phyloP scores from a whole-genome alignment of 2,888 invertebrate genomes.

The Ceramica pisi region DNA sequence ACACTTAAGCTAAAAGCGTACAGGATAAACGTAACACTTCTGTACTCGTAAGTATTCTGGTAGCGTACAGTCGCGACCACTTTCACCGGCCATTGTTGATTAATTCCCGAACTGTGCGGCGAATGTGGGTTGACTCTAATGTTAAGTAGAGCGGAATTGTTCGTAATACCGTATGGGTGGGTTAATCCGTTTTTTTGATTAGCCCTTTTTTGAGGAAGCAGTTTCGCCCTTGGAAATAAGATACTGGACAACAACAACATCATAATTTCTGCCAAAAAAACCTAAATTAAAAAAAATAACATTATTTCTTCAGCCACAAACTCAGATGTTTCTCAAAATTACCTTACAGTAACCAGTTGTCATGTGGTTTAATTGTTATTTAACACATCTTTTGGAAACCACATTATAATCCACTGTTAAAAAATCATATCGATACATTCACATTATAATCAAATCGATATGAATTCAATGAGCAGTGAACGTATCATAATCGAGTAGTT shows the following conservation, averaged over 20 bases:
- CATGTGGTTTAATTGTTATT: background rate
- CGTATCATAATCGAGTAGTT: conserved; percentile 25
- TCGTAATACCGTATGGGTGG: conserved; percentile 19
- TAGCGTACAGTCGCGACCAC: conserved; percentile 68
- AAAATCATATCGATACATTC: no score
- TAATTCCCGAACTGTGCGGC: conserved; percentile 73
- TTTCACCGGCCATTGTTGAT: conserved; percentile 79
- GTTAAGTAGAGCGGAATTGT: conserved; percentile 58
- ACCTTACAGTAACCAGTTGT: no score
- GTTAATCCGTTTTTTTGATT: conserved; percentile 16
- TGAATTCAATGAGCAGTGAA: background rate
- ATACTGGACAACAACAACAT: no score
- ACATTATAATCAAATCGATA: background rate
- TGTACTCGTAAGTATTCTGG: conserved; percentile 59
- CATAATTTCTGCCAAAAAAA: no score
- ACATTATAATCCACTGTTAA: background rate
- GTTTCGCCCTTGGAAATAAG: no score
- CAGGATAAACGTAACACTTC: conserved; percentile 61
- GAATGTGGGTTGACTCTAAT: conserved; percentile 76
- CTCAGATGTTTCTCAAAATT: no score
- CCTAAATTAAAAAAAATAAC: no score
- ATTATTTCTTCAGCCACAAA: no score
- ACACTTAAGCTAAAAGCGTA: conserved; percentile 43
- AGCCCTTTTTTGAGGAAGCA: background rate
- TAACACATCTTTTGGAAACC: background rate